Percentiles rank a stretch among this genome's conserved stretches.
phyloP scores from a whole-genome alignment of 2,113 vertebrate species.

The Hippocampus comes region DNA sequence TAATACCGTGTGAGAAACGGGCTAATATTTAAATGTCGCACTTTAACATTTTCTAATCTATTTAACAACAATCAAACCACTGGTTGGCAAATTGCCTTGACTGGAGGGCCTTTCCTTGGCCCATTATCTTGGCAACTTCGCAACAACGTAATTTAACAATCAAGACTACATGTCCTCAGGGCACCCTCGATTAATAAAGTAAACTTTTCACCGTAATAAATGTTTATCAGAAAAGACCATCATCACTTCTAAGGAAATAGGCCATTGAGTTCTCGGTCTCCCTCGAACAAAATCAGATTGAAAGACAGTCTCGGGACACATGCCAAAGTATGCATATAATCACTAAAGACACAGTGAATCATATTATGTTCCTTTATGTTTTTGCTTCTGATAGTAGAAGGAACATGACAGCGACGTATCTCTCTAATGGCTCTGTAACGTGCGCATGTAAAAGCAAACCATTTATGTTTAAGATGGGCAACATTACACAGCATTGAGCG shows the following conservation, averaged over 20 bases:
- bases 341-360: conserved; percentile 43
- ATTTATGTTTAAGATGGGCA: conserved; percentile 33
- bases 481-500: conserved; percentile 36
- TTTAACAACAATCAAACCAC: conserved; percentile 75
- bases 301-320: conserved; percentile 59
- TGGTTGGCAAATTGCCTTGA: conserved; percentile 75
- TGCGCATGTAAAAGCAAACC: conserved; percentile 27
- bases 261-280: conserved; percentile 72
- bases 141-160: conserved; percentile 78
- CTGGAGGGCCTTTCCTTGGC: conserved; percentile 73
- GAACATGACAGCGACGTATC: conserved; percentile 35
- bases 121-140: conserved; percentile 75
- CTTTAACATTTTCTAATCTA: conserved; percentile 77
- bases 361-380: conserved; percentile 19
- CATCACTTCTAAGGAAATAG: conserved; percentile 71
- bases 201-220: conserved; percentile 75
- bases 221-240: conserved; percentile 64
- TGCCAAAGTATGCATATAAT: conserved; percentile 16
- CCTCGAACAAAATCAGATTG: conserved; percentile 67
- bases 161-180: conserved; percentile 72
- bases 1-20: conserved; percentile 64
- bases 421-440: conserved; percentile 24
- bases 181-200: conserved; percentile 72
- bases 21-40: conserved; percentile 68
- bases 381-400: conserved; percentile 12